Evolutionary conservation across 2,113 vertebrate species (phyloP).

Genomic region (Oreochromis spilurus): DNA sequence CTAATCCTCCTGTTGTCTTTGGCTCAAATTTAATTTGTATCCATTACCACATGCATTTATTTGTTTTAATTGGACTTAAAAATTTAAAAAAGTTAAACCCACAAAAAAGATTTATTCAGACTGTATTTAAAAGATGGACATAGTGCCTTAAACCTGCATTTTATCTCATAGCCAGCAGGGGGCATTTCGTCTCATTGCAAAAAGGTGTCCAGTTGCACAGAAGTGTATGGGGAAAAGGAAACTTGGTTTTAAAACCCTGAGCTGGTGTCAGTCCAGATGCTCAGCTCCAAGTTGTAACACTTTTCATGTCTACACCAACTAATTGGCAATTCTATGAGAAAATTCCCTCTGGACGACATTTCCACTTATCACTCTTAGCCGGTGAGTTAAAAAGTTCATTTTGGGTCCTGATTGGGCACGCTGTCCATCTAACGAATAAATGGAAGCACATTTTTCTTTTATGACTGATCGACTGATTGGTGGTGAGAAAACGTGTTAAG

Average conservation of each 20-base stretch:
- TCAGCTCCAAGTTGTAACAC: not conserved
- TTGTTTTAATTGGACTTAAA: not conserved
- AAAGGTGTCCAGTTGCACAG: not conserved
- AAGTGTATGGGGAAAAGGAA: not conserved
- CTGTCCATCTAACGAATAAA: not conserved
- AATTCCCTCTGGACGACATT: not conserved
- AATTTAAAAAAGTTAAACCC: not conserved
- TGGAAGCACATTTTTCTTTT: not conserved
- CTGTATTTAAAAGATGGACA: not conserved
- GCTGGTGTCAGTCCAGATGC: not conserved
- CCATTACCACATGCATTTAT: not conserved
- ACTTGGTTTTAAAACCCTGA: not conserved
- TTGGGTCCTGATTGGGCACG: not conserved
- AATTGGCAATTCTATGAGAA: not conserved
- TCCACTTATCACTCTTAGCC: not conserved
- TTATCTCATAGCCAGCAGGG: not conserved
- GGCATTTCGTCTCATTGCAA: accelerated
- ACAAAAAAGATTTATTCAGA: not conserved
- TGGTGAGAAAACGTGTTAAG: not conserved
- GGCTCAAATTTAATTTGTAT: not conserved
- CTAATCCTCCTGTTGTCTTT: not conserved
- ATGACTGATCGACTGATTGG: not conserved
- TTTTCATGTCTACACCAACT: not conserved
- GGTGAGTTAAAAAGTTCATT: not conserved
- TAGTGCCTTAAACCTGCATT: not conserved